Evolutionary conservation across 2,113 vertebrate species (phyloP).

Genomic region (Mustela lutreola): DNA sequence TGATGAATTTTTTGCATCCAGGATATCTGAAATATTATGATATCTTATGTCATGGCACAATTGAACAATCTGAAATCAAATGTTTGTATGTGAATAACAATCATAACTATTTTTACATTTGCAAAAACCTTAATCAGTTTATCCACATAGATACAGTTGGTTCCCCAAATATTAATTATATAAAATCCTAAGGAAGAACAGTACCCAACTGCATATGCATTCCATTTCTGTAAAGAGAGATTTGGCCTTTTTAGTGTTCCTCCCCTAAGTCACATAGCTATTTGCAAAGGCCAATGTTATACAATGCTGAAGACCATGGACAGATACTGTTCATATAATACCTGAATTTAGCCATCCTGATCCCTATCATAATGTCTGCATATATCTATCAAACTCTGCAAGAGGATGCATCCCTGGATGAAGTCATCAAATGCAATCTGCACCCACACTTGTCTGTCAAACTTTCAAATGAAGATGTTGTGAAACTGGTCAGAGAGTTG

Average conservation of each 20-base stretch:
- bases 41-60: conserved; percentile 64
- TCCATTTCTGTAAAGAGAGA: conserved; percentile 51
- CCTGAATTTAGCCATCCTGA: conserved; percentile 98
- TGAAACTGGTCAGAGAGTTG: conserved; percentile 98
- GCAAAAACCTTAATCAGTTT: conserved; percentile 53
- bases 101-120: background rate
- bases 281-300: conserved; percentile 82
- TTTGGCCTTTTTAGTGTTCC: conserved; percentile 85
- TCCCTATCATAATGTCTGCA: conserved; percentile 97
- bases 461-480: conserved; percentile 95
- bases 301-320: conserved; percentile 98
- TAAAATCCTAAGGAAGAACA: conserved; percentile 65
- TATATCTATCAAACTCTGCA: conserved; percentile 98
- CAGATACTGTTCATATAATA: conserved; percentile 98
- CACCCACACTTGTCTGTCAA: conserved; percentile 96
- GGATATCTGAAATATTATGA: conserved; percentile 71
- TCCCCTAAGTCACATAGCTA: background rate
- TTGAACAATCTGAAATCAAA: conserved; percentile 62
- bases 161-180: conserved; percentile 58
- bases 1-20: conserved; percentile 74
- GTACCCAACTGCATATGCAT: conserved; percentile 64
- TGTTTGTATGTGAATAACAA: conserved; percentile 52
- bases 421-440: conserved; percentile 99
- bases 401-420: conserved; percentile 98
- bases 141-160: conserved; percentile 69